Evolutionary conservation across 2,797 vertebrate genomes (phyloP), one percentile per base, ranked within the genome.

Genomic region (Squalus acanthias): DNA sequence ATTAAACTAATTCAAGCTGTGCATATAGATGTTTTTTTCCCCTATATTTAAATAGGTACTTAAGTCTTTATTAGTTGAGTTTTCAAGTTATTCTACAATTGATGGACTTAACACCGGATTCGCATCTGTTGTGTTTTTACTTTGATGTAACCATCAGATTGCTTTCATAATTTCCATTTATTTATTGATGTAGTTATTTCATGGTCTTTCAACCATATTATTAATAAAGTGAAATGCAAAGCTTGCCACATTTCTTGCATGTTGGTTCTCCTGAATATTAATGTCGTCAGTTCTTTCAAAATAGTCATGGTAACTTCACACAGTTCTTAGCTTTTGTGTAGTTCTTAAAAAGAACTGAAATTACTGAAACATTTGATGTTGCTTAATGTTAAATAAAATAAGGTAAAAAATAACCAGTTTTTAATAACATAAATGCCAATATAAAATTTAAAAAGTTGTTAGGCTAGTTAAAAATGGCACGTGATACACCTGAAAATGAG

Each of bases 211-310:
- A 96, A 96, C 39, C 88, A 96, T 95, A 95, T 96, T 96, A 96
- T 97, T 96, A 96, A 96, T 96, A 96, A 74, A 96, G 96, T 97
- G 50, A 97, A 96, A 60, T 63, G 2, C 8, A 0, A 96, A 95
- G 96, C 24, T 88, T 65, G 26, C 79, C 67, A 85, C 67, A 60
- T 65, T 12, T 92, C 65, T 96, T 60, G 53, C 82, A 76, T 76
- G 50, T 76, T 8, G n/a, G 7, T 82, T 92, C 53, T 70, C 17
- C 29, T 60, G 50, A 82, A 53, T 95, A 76, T 76, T 33, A 95
- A 76, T 95, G 22, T 26, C 17, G 50, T 95, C 46, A 92, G 13
- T 33, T 76, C 26, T 3, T n/a, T 65, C 24, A 79, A 79, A n/a
- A 79, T 67, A 67, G 65, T 67, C 15, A 17, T 20, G 39, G 53